phyloP scores from a whole-genome alignment of 2,113 vertebrate genomes.

The Microtus montanus region DNA sequence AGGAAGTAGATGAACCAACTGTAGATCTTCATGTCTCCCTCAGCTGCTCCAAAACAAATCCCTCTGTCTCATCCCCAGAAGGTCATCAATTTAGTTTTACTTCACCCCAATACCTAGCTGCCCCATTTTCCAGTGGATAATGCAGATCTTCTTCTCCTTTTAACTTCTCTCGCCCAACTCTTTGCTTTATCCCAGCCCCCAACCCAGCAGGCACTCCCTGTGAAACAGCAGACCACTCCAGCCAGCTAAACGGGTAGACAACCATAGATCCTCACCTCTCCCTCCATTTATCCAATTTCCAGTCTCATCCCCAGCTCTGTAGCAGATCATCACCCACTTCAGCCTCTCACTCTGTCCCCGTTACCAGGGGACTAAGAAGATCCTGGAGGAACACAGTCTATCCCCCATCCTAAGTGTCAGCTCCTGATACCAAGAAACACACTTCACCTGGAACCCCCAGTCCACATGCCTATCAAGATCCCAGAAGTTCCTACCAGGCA shows the following conservation, averaged over 20 bases:
- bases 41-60: background rate
- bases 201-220: background rate
- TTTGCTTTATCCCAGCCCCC: background rate
- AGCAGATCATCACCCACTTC: background rate
- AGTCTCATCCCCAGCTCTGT: background rate
- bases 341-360: background rate
- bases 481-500: background rate
- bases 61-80: background rate
- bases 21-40: background rate
- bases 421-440: background rate
- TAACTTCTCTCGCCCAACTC: background rate
- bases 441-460: background rate
- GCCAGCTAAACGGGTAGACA: background rate
- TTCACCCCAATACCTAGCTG: background rate
- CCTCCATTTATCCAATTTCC: background rate
- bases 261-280: background rate
- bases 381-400: background rate
- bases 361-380: background rate
- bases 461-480: background rate
- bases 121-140: background rate
- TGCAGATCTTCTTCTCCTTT: background rate
- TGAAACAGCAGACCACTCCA: background rate
- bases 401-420: background rate
- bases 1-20: background rate
- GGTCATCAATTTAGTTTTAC: background rate